Conservation (phyloP, 1,140 invertebrate genomes). For the Tetramorium simillimum region DNA sequence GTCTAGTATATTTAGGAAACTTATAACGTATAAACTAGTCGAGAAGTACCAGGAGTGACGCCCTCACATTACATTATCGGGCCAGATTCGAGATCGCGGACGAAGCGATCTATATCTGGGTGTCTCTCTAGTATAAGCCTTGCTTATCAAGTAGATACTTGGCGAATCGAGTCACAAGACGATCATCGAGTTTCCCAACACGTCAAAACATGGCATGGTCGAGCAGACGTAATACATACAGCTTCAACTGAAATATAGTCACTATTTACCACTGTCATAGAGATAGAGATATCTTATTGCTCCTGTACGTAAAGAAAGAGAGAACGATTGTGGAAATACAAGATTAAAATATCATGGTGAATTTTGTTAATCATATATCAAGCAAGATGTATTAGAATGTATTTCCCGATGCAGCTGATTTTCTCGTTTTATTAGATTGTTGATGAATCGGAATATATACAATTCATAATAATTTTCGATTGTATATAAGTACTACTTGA, state of each 20-base stretch:
- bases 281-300: background rate
- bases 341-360: background rate
- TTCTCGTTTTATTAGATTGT: background rate
- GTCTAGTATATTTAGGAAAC: background rate
- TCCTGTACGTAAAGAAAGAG: too few relatives aligned
- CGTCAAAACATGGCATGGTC: background rate
- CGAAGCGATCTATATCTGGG: conserved; percentile 18
- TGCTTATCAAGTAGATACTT: conserved; percentile 42
- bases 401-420: background rate
- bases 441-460: background rate
- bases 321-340: background rate
- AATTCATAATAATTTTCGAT: background rate
- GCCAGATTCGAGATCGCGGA: background rate
- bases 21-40: background rate
- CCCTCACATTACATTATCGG: background rate
- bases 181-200: conserved; percentile 18
- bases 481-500: background rate
- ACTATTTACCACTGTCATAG: background rate
- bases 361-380: background rate
- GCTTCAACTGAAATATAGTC: background rate
- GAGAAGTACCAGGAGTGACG: background rate
- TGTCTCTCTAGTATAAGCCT: background rate
- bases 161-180: background rate
- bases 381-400: background rate
- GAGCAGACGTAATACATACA: background rate